Conservation (phyloP, 2,797 vertebrate species). For the Sebastiscus albofasciatus region DNA sequence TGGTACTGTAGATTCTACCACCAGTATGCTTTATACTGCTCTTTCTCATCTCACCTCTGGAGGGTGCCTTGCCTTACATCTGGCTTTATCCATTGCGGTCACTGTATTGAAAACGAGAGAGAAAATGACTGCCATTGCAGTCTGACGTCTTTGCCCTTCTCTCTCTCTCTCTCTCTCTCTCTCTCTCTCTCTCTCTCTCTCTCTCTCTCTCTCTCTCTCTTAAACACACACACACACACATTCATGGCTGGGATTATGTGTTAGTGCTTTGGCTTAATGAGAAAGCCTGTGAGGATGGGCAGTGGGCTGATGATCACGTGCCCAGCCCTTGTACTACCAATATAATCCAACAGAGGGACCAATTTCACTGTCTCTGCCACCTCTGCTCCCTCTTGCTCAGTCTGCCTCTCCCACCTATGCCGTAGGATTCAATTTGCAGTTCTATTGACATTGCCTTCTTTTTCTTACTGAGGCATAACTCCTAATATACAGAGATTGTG, state of each 20-base stretch:
- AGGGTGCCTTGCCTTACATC: slow-evolving; percentile 22
- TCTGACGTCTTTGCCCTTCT: slow-evolving; percentile 21
- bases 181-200: neutral
- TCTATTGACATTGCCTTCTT: neutral
- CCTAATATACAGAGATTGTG: neutral
- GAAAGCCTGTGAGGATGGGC: slow-evolving; percentile 39
- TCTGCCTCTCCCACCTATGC: slow-evolving; percentile 1
- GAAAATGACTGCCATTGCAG: slow-evolving; percentile 41
- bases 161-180: neutral
- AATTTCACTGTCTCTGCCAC: slow-evolving; percentile 63
- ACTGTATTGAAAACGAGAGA: slow-evolving; percentile 29
- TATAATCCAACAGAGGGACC: slow-evolving; percentile 80
- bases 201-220: neutral
- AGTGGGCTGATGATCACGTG: slow-evolving; percentile 53
- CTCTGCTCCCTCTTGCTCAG: slow-evolving; percentile 20
- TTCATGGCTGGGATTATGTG: slow-evolving; percentile 63
- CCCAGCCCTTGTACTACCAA: slow-evolving; percentile 68
- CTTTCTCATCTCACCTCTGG: slow-evolving; percentile 33
- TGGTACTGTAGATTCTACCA: neutral
- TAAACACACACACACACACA: slow-evolving; percentile 5
- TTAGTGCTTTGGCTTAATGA: slow-evolving; percentile 69
- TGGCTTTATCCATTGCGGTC: slow-evolving; percentile 19
- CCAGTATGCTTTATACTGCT: neutral
- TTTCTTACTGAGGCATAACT: neutral
- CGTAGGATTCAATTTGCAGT: slow-evolving; percentile 2